Base-by-base conservation (phyloP, 2,113 vertebrate genomes). In the Scomber scombrus region DNA sequence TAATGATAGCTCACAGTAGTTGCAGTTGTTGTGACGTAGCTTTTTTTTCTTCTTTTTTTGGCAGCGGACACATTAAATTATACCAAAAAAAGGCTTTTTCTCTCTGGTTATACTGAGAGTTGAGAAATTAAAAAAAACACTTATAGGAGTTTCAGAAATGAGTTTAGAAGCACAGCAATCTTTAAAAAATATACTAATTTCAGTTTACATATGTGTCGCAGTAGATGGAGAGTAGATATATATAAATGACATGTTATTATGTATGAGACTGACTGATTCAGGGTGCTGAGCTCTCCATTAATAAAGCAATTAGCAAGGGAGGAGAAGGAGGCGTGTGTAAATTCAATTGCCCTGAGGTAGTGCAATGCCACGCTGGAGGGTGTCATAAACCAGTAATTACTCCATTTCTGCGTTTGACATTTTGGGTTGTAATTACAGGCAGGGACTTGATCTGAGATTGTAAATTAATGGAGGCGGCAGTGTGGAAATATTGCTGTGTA, bases 361-460 rank as follows among this genome's bases (percentile, higher is more conserved):
- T 70, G 72, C 71, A 81, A 75, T 88, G 68, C 73, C 75, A 73
- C 9, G 56, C 56, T 49, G 21, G 29, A 65, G 77, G 51, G 60
- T 85, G 78, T 75, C 88, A 87, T 92, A 78, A 92, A 93, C 82
- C 47, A 82, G 74, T 92, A 91, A 93, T 93, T 92, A 93, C 82
- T 84, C 29, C 82, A 54, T 55, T 56, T 5, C 43, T 43, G 66
- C 68, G 43, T 64, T 84, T 75, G 45, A 86, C 77, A 75, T 52
- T 61, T 61, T 45, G 31, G 46, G 23, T 67, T 65, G 7, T 86
- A 88, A 89, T 91, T 83, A 77, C 34, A 58, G 26, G 21, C 58
- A 57, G 18, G 51, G 50, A 43, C 67, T 60, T 18, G n/a, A 75
- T 82, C 6, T 67, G 40, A 73, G n/a, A 73, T 73, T 64, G 46